These are phyloP conservation scores for Acronicta psi DNA, from an alignment of 2,888 invertebrate species.

Conservation along the genomic window DNA sequence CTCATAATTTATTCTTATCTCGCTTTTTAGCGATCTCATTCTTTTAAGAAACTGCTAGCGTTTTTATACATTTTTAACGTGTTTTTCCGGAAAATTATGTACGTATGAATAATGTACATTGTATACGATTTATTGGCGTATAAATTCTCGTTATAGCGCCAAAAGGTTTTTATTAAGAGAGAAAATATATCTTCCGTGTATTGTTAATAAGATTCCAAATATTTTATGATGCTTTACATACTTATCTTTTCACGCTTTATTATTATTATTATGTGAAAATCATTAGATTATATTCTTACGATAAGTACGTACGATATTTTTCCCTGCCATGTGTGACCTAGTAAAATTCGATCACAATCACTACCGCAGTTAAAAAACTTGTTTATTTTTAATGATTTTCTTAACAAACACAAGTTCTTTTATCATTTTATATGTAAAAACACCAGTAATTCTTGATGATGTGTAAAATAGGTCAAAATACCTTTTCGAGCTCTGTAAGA, in stretches of 20 bases:
- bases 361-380: no score
- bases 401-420: no score
- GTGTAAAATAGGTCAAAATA: no score
- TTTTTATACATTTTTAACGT: conserved; percentile 58
- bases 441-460: no score
- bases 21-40: conserved; percentile 60
- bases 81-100: conserved; percentile 49
- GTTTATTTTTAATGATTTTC: no score
- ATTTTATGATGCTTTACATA: conserved; percentile 46
- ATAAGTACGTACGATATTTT: conserved; percentile 11
- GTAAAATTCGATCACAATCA: neutral
- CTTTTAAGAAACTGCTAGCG: conserved; percentile 50
- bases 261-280: conserved; percentile 19
- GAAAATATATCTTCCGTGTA: conserved; percentile 46
- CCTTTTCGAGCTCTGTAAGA: no score
- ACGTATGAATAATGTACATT: conserved; percentile 51
- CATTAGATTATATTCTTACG: neutral
- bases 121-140: conserved; percentile 50
- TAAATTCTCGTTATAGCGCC: conserved; percentile 54
- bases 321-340: neutral
- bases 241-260: conserved; percentile 21
- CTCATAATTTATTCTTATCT: conserved; percentile 83
- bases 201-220: conserved; percentile 54
- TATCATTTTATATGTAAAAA: no score
- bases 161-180: conserved; percentile 50